Conservation (phyloP, 2,797 vertebrate species). For the Phaenicophaeus curvirostris region DNA sequence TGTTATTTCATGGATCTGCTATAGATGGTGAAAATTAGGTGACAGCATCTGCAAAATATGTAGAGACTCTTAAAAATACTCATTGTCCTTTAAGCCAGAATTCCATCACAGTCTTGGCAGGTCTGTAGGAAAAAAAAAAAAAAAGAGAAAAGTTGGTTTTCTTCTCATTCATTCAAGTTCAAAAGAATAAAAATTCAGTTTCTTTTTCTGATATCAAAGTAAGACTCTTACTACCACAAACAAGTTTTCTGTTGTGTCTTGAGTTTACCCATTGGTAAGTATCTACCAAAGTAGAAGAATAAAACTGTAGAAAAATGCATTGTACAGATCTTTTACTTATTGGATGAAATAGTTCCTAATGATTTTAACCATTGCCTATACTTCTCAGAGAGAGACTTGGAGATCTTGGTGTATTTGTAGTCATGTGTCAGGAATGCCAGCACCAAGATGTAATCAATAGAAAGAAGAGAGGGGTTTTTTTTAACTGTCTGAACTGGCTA, state of each 20-base stretch:
- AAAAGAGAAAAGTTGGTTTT: conserved; percentile 5
- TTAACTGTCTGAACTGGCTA: background rate
- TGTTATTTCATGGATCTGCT: conserved; percentile 16
- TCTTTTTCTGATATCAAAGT: background rate
- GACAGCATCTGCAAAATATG: conserved; percentile 36
- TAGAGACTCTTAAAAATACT: conserved; percentile 52
- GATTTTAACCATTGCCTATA: background rate
- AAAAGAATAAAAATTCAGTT: conserved; percentile 26
- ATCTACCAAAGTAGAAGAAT: background rate
- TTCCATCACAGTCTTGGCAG: conserved; percentile 44
- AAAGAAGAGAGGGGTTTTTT: background rate
- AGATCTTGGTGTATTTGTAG: background rate
- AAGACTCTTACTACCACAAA: background rate
- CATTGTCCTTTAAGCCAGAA: conserved; percentile 42
- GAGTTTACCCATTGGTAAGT: background rate
- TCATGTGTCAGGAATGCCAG: background rate
- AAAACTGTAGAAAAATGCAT: background rate
- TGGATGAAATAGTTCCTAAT: background rate
- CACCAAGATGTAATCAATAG: background rate
- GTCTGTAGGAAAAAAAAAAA: background rate
- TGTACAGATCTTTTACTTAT: background rate
- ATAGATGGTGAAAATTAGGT: conserved; percentile 33
- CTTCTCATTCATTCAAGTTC: conserved; percentile 52
- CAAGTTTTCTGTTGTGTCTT: background rate
- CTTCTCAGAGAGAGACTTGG: background rate